Evolutionary conservation across 1,140 invertebrate species (phyloP), one percentile per base, ranked within the genome.

Genomic region (Achatina immaculata): DNA sequence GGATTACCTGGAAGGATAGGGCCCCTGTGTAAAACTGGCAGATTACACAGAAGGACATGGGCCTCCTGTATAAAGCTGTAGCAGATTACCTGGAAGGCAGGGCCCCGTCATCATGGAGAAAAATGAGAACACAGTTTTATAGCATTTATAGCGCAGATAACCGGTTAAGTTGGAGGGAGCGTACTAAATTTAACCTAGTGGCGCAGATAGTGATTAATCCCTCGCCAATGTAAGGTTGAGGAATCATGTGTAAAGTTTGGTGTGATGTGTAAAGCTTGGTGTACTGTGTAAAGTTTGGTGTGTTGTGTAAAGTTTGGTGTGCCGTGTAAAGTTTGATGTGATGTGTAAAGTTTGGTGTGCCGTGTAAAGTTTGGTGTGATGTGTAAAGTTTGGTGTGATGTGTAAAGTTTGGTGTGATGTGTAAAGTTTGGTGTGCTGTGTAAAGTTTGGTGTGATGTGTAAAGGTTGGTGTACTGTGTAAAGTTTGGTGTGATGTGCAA

Each of bases 201-300:
- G n/a, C n/a, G n/a, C n/a, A n/a, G n/a, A n/a, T n/a, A n/a, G n/a
- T n/a, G n/a, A n/a, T n/a, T n/a, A n/a, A n/a, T n/a, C n/a, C n/a
- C n/a, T n/a, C n/a, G n/a, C n/a, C n/a, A n/a, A n/a, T n/a, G n/a
- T n/a, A n/a, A n/a, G n/a, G n/a, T n/a, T n/a, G n/a, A n/a, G n/a
- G n/a, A n/a, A n/a, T n/a, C n/a, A 36, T 68, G 66, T 68, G 66
- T 68, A 36, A 11, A 36, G 66, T 16, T 68, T 68, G 66, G 66
- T 68, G 66, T 14, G 66, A 51, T 51, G 48, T 51, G 48, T 51
- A 51, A 11, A 51, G 48, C 11, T 51, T 51, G 48, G 48, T 51
- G 48, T 51, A 24, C 11, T 51, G 48, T 51, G 48, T 51, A 51
- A 24, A 51, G 48, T 14, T 51, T 51, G 48, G 48, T 51, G 48